Conservation (phyloP, 2,113 vertebrate species). For the Tenebrosternarchus preto region DNA sequence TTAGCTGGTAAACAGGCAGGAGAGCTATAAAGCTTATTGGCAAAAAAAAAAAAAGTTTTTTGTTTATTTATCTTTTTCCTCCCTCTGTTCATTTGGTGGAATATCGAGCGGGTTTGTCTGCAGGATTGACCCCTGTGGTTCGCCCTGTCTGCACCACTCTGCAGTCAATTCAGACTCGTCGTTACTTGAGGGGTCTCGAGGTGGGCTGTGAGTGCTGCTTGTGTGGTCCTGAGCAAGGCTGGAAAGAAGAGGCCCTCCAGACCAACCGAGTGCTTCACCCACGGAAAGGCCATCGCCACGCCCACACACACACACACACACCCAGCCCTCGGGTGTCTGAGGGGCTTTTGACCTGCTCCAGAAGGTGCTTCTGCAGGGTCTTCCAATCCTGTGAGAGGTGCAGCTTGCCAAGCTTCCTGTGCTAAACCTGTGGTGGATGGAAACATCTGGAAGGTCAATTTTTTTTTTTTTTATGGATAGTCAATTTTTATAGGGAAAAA, state of each 20-base stretch:
- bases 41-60: constrained; percentile 20
- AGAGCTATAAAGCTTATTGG: constrained; percentile 16
- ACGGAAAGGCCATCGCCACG: not conserved
- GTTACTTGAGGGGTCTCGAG: no score
- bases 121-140: constrained; percentile 44
- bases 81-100: constrained; percentile 29
- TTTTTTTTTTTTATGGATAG: no score
- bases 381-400: not conserved
- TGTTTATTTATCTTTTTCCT: no score
- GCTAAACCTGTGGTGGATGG: not conserved
- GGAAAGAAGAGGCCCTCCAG: not conserved
- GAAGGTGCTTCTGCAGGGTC: constrained; percentile 23
- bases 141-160: constrained; percentile 38
- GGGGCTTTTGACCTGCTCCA: constrained; percentile 35
- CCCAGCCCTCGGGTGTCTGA: constrained; percentile 17
- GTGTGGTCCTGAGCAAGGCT: not conserved
- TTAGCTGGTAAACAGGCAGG: constrained; percentile 9
- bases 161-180: not conserved
- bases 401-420: not conserved
- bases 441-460: not conserved
- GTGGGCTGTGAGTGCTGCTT: no score
- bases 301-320: not conserved
- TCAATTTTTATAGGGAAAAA: not conserved
- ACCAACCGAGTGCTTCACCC: not conserved
- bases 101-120: constrained; percentile 51